phyloP scores from a whole-genome alignment of 2,113 vertebrate species.

The Podocnemis expansa region DNA sequence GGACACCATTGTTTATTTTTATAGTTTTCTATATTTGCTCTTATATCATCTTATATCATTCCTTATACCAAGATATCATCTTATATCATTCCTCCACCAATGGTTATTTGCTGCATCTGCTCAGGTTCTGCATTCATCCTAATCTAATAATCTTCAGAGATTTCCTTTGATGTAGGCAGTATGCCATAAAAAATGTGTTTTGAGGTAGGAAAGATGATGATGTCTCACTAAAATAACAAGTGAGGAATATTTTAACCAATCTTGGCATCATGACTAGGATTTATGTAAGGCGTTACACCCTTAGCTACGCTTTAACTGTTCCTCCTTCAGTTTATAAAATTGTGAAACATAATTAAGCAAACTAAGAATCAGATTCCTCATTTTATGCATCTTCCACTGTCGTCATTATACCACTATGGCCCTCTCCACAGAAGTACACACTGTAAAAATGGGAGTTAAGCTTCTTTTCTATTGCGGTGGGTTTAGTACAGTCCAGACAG shows the following conservation, averaged over 20 bases:
- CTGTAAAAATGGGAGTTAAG: neutral
- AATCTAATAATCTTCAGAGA: neutral
- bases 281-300: neutral
- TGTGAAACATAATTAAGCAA: neutral
- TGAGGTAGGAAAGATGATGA: neutral
- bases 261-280: fast-evolving
- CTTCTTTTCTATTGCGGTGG: slow-evolving; percentile 3
- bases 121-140: neutral
- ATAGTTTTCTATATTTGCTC: neutral
- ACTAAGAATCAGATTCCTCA: neutral
- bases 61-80: too few species aligned
- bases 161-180: neutral
- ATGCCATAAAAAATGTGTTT: neutral
- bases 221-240: neutral
- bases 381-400: neutral
- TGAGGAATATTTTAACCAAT: neutral
- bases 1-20: neutral
- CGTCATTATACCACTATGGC: neutral
- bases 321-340: neutral
- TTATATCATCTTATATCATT: too few species aligned
- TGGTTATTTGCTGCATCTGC: neutral
- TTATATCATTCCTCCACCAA: neutral
- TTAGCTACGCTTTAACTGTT: neutral
- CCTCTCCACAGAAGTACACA: neutral
- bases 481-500: neutral